phyloP scores from a whole-genome alignment of 2,113 vertebrate species.

The Acrocephalus arundinaceus region DNA sequence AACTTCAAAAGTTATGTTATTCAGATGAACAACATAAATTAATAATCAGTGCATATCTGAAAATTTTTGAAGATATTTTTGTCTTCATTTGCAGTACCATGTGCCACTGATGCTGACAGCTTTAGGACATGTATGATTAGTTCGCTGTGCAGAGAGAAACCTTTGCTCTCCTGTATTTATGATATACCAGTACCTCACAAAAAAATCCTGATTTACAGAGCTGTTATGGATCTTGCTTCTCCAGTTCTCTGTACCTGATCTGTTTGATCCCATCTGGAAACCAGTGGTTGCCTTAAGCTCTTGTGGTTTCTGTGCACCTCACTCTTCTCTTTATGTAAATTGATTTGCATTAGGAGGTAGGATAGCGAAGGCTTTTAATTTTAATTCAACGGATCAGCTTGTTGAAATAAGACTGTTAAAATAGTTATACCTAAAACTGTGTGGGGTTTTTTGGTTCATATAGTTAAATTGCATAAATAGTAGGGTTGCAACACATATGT shows the following conservation, averaged over 20 bases:
- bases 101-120: not conserved
- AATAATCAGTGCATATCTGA: conserved; percentile 18
- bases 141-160: not conserved
- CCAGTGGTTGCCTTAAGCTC: not conserved
- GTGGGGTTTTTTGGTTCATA: not conserved
- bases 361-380: not conserved
- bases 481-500: not conserved
- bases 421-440: not conserved
- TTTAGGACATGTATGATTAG: not conserved
- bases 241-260: not conserved
- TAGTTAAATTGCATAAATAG: not conserved
- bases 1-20: not conserved
- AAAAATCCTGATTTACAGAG: not conserved
- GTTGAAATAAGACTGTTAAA: not conserved
- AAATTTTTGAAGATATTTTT: conserved; percentile 48
- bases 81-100: not conserved
- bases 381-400: not conserved
- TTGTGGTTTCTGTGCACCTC: not conserved
- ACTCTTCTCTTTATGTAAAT: not conserved
- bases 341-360: not conserved
- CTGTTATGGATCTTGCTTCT: not conserved
- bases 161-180: not conserved
- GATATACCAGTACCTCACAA: not conserved
- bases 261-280: not conserved
- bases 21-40: conserved; percentile 22